phyloP scores from a whole-genome alignment of 2,113 vertebrate genomes.

The Otocyon megalotis region DNA sequence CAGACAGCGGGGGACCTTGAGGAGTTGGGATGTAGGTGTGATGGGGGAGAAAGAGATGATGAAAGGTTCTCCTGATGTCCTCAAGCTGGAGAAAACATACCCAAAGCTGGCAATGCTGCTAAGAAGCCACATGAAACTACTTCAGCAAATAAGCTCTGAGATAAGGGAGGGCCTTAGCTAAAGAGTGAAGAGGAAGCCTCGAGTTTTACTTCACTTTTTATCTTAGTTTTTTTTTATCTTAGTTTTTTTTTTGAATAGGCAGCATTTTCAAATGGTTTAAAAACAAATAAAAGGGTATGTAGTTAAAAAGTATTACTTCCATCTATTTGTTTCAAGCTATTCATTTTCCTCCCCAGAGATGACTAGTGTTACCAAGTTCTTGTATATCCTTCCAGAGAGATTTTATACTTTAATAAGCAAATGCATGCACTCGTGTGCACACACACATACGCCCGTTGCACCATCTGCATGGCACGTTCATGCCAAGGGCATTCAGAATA shows the following conservation, averaged over 20 bases:
- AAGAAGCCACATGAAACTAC: neutral
- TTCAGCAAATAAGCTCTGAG: neutral
- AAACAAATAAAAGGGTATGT: neutral
- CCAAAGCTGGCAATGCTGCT: neutral
- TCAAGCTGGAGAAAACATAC: neutral
- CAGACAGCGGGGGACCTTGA: neutral
- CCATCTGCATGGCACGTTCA: neutral
- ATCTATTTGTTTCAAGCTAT: neutral
- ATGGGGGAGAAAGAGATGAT: rapidly evolving
- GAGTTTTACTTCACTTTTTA: neutral
- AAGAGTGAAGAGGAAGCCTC: neutral
- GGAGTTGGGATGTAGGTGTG: neutral
- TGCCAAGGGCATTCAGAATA: neutral
- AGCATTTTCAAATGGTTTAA: conserved; percentile 20
- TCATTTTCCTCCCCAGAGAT: neutral
- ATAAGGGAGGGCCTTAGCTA: neutral
- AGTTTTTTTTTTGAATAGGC: neutral
- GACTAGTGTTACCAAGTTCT: neutral
- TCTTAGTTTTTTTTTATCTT: no score
- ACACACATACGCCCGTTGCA: neutral
- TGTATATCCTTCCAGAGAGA: neutral
- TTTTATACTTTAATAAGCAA: neutral
- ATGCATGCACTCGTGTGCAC: no score
- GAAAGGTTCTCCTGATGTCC: neutral
- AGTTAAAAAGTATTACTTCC: neutral